These are phyloP conservation scores for Steinernema scapterisci DNA, from an alignment of 2,888 invertebrate species.

Conservation along the genomic window DNA sequence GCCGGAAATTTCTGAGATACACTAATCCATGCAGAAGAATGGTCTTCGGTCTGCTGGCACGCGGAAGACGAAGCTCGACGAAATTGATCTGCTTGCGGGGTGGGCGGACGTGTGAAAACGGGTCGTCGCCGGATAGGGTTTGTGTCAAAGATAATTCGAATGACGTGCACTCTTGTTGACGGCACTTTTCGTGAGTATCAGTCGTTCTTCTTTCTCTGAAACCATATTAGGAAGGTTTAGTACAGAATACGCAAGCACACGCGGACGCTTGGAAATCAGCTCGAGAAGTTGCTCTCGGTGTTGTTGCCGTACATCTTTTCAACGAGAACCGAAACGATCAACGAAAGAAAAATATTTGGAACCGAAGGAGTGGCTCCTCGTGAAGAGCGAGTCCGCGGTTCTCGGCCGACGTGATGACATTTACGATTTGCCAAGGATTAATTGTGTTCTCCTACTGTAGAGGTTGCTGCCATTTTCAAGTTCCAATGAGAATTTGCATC, in stretches of 20 bases:
- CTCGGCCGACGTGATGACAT: neutral
- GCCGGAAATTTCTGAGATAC: neutral
- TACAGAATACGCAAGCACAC: neutral
- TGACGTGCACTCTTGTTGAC: slow-evolving; percentile 25
- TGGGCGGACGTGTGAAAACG: slow-evolving; percentile 1
- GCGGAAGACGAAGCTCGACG: neutral
- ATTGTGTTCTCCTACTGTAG: neutral
- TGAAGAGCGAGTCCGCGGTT: neutral
- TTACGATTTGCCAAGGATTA: slow-evolving; percentile 4
- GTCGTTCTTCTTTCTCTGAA: neutral
- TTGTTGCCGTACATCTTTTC: no score
- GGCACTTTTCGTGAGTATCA: neutral
- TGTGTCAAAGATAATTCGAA: slow-evolving; percentile 13
- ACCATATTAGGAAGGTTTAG: neutral
- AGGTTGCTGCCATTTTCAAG: slow-evolving; percentile 8
- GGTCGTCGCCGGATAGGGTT: neutral
- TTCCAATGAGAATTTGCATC: no score
- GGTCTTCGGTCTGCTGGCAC: neutral
- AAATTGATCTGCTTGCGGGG: neutral
- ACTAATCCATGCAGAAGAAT: neutral
- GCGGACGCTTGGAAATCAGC: no score
- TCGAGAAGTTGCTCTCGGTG: no score
- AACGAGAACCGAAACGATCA: no score
- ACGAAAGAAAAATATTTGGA: neutral
- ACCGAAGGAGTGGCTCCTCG: neutral